These are phyloP conservation scores for Pseudomyrmex concolor DNA, from an alignment of 1,140 invertebrate genomes.

Conservation along the genomic window DNA sequence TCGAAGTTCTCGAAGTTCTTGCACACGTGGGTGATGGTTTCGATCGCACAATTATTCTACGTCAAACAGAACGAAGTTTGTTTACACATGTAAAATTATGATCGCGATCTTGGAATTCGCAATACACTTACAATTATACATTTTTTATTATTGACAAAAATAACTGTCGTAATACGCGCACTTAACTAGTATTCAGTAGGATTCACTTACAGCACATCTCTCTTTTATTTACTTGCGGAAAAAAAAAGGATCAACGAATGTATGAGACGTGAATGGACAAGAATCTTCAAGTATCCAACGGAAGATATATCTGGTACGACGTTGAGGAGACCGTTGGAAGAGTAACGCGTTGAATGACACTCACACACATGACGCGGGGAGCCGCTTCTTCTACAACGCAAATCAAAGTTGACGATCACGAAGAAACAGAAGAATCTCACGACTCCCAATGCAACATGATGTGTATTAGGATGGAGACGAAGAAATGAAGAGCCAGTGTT, in stretches of 20 bases:
- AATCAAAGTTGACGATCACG: too few species aligned
- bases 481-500: neutral
- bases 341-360: too few species aligned
- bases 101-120: neutral
- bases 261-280: neutral
- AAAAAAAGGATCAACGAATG: neutral
- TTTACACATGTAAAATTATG: too few species aligned
- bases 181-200: slow-evolving; percentile 14
- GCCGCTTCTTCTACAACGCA: neutral
- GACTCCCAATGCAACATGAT: slow-evolving; percentile 14
- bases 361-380: neutral
- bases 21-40: too few species aligned
- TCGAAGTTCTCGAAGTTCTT: too few species aligned
- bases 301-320: neutral
- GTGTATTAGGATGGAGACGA: neutral
- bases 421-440: neutral
- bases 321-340: slow-evolving; percentile 9
- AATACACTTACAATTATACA: slow-evolving; percentile 48
- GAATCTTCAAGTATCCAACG: neutral
- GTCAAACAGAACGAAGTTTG: too few species aligned
- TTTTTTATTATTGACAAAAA: slow-evolving; percentile 54
- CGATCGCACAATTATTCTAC: too few species aligned
- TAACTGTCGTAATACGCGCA: slow-evolving; percentile 30
- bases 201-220: slow-evolving; percentile 42
- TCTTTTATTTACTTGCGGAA: slow-evolving; percentile 4